Evolutionary conservation across 2,797 vertebrate species (phyloP).

Genomic region (Psittacula derbiana): DNA sequence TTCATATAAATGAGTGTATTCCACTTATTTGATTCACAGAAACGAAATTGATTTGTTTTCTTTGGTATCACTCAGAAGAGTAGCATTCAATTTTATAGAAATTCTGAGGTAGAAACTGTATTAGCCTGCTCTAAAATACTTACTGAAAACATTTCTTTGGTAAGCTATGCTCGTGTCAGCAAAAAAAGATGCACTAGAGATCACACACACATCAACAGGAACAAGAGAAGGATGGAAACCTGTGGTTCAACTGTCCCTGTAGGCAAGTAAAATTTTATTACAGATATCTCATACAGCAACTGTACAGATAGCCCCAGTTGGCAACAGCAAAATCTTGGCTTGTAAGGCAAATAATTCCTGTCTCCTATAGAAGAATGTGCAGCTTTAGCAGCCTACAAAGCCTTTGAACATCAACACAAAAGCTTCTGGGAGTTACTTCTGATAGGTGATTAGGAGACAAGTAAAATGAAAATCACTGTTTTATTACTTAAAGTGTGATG

Average conservation of each 20-base stretch:
- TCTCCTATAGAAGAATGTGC: constrained; percentile 35
- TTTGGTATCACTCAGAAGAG: constrained; percentile 28
- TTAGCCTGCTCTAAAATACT: constrained; percentile 68
- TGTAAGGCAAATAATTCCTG: constrained; percentile 47
- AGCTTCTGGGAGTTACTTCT: constrained; percentile 41
- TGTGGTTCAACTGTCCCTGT: constrained; percentile 62
- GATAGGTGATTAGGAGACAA: constrained; percentile 63
- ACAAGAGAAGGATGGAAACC: constrained; percentile 55
- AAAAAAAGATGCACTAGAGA: constrained; percentile 64
- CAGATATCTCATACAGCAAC: constrained; percentile 59
- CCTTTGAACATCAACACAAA: constrained; percentile 51
- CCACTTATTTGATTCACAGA: constrained; percentile 32
- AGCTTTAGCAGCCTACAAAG: constrained; percentile 17
- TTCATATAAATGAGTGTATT: constrained; percentile 46
- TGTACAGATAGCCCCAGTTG: constrained; percentile 41
- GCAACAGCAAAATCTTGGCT: constrained; percentile 60
- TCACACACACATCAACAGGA: constrained; percentile 49
- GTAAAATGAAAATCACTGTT: constrained; percentile 54
- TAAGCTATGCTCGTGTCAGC: constrained; percentile 68
- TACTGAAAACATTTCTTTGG: constrained; percentile 69
- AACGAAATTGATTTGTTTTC: constrained; percentile 30
- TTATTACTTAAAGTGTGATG: constrained; percentile 52
- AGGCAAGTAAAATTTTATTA: constrained; percentile 73
- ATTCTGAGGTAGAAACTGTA: constrained; percentile 42
- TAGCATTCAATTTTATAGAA: constrained; percentile 68